A percentile compares a stretch with the other conserved stretches of the same genome.
Conservation (phyloP, 2,797 vertebrate species). For the Orestias chungarensis region DNA sequence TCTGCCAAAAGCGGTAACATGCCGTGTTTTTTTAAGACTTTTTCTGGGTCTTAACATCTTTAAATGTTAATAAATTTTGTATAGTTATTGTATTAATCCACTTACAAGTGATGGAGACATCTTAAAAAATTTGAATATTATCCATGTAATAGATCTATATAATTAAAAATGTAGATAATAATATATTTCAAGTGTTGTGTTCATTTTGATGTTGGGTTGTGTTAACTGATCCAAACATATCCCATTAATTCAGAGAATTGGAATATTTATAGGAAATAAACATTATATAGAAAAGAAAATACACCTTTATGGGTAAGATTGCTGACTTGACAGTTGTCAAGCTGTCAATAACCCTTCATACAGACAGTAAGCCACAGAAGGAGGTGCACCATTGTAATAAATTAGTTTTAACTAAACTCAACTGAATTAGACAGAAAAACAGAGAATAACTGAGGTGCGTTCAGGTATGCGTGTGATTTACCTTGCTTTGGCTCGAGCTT, state of each 20-base stretch:
- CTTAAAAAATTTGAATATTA: not conserved
- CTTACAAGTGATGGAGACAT: not conserved
- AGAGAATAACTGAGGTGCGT: not conserved
- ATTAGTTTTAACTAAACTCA: not conserved
- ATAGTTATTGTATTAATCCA: not conserved
- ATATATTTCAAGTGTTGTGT: not conserved
- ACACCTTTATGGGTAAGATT: not conserved
- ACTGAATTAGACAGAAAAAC: not conserved
- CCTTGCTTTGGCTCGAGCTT: constrained; percentile 86
- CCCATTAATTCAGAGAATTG: not conserved
- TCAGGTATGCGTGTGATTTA: constrained; percentile 41
- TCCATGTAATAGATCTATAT: not conserved
- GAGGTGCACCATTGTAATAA: not conserved
- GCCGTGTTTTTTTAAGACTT: no score
- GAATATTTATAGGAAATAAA: not conserved
- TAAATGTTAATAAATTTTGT: not conserved
- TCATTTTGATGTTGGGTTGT: not conserved
- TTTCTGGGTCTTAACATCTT: not conserved
- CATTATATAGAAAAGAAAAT: not conserved
- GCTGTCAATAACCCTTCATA: not conserved
- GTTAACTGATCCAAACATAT: not conserved
- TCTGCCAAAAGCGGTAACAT: no score
- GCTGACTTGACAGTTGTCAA: not conserved
- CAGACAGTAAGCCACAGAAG: not conserved
- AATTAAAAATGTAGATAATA: not conserved